Conservation (phyloP, 1,140 invertebrate genomes). For the Ceratosolen solmsi region DNA sequence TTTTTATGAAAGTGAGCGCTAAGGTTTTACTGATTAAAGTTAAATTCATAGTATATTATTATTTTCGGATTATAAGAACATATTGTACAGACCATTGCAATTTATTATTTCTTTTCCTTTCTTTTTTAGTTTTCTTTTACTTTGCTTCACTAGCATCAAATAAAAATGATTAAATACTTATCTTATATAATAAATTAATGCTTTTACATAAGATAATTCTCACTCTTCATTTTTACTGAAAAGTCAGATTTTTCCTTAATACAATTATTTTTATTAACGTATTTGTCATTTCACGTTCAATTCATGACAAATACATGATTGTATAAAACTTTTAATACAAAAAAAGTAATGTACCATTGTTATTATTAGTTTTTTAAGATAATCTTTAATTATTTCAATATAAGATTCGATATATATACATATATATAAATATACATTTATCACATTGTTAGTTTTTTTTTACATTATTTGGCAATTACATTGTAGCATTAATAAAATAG, state of each 20-base stretch:
- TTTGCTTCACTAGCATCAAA: neutral
- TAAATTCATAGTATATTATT: conserved; percentile 1
- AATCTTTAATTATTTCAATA: too few species aligned
- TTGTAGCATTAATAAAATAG: too few species aligned
- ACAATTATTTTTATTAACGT: neutral
- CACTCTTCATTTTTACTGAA: neutral
- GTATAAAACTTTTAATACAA: neutral
- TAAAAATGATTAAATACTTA: neutral
- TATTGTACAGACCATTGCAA: neutral
- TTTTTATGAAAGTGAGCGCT: neutral
- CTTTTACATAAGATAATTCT: neutral
- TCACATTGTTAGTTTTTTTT: too few species aligned
- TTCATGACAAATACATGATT: neutral
- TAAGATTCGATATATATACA: too few species aligned
- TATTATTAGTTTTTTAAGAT: too few species aligned
- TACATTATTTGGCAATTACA: too few species aligned
- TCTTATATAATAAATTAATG: neutral
- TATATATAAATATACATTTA: too few species aligned
- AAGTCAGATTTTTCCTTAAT: neutral
- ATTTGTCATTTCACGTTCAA: neutral
- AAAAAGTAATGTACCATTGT: too few species aligned
- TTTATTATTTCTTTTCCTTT: too few species aligned
- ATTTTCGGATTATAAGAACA: neutral
- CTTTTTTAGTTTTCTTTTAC: too few species aligned
- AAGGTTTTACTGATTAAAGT: neutral